A percentile compares a stretch with the other conserved stretches of the same genome.
These are phyloP conservation scores for Scalopus aquaticus DNA, from an alignment of 2,113 vertebrate species.

Conservation along the genomic window DNA sequence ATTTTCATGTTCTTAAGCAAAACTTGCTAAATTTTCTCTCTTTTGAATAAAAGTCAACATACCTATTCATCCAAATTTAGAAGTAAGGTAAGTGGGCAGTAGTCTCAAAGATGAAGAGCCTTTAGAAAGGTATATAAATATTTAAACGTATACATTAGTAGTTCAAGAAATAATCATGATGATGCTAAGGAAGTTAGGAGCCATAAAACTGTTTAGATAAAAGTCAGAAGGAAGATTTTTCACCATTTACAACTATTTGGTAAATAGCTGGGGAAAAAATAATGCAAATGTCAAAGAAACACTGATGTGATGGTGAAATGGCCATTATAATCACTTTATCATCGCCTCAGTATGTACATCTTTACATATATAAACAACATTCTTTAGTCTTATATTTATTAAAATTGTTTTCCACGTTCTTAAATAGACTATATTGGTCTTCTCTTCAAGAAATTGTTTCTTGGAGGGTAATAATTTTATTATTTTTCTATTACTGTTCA, in stretches of 20 bases:
- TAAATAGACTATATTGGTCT: neutral
- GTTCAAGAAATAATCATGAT: neutral
- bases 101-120: neutral
- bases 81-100: neutral
- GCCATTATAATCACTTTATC: neutral
- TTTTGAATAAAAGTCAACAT: constrained; percentile 31
- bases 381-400: neutral
- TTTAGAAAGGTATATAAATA: neutral
- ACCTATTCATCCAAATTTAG: neutral
- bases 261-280: neutral
- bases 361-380: neutral
- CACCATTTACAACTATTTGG: neutral
- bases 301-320: neutral
- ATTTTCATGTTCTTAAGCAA: constrained; percentile 23
- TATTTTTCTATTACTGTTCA: neutral
- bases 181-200: neutral
- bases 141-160: neutral
- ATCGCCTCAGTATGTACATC: neutral
- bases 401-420: neutral
- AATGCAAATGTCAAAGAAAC: neutral
- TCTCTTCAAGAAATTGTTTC: neutral
- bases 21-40: neutral
- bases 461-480: neutral
- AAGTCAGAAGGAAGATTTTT: neutral
- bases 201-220: neutral